phyloP scores from a whole-genome alignment of 2,888 invertebrate species.

The Acronicta alni region DNA sequence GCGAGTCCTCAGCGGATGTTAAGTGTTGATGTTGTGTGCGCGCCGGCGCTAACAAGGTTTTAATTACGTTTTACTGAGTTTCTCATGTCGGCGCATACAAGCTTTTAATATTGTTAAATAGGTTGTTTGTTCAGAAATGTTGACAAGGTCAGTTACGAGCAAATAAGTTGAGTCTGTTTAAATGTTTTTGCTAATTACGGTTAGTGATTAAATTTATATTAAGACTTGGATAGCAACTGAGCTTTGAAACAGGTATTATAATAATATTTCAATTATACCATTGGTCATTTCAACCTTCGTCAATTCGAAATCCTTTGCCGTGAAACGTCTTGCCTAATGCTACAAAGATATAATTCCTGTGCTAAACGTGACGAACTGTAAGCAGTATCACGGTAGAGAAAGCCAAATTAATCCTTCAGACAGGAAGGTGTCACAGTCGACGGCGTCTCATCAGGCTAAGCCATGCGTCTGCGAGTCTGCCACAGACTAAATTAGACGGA shows the following conservation, averaged over 20 bases:
- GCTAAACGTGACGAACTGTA: constrained; percentile 56
- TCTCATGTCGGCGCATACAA: constrained; percentile 64
- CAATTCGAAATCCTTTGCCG: constrained; percentile 37
- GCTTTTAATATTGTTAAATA: constrained; percentile 70
- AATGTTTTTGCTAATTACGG: constrained; percentile 38
- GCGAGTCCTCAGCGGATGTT: constrained; percentile 72
- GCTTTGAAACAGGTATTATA: constrained; percentile 12
- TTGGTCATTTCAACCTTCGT: constrained; percentile 30
- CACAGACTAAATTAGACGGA: constrained; percentile 73
- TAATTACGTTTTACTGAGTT: constrained; percentile 77
- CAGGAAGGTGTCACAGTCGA: constrained; percentile 64
- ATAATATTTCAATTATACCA: constrained; percentile 7
- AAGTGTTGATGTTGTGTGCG: constrained; percentile 75
- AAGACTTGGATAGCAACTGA: constrained; percentile 16
- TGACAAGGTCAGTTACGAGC: constrained; percentile 59
- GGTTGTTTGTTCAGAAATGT: constrained; percentile 63
- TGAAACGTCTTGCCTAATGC: constrained; percentile 19
- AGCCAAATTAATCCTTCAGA: constrained; percentile 73
- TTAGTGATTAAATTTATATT: constrained; percentile 44
- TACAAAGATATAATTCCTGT: constrained; percentile 17
- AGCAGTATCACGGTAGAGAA: constrained; percentile 63
- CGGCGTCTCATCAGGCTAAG: constrained; percentile 57
- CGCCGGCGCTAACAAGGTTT: constrained; percentile 77
- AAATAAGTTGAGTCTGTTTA: constrained; percentile 52
- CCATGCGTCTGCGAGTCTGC: constrained; percentile 62